phyloP scores from a whole-genome alignment of 1,140 invertebrate species.

The Steinernema feltiae region DNA sequence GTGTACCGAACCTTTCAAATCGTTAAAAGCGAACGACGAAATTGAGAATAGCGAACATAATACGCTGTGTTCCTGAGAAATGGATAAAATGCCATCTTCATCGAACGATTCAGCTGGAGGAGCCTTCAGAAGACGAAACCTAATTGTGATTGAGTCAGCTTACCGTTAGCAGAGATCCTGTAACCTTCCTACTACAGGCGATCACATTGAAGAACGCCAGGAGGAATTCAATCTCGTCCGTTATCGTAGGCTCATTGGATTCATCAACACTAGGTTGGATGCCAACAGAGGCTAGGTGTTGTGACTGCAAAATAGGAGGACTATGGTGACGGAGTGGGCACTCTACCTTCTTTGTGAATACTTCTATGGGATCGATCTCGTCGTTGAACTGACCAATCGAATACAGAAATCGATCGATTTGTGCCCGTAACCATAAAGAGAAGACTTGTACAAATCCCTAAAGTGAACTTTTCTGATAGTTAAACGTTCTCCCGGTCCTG shows the following conservation, averaged over 20 bases:
- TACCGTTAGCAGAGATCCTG: not conserved
- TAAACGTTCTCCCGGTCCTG: not conserved
- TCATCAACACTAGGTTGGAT: not conserved
- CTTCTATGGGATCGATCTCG: not conserved
- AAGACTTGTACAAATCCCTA: not conserved
- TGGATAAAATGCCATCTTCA: not conserved
- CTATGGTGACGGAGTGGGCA: too few relatives aligned
- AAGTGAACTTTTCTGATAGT: too few relatives aligned
- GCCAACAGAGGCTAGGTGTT: not conserved
- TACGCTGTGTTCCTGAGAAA: not conserved
- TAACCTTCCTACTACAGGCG: not conserved
- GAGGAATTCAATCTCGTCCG: not conserved
- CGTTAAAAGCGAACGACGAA: not conserved
- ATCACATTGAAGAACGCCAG: not conserved
- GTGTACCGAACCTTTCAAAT: not conserved
- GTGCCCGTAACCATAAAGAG: not conserved
- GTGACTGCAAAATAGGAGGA: not conserved
- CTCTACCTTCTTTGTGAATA: not conserved
- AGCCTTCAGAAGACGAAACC: not conserved
- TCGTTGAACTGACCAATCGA: not conserved
- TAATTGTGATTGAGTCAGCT: too few relatives aligned
- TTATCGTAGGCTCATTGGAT: not conserved
- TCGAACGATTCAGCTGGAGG: not conserved
- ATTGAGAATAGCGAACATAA: not conserved
- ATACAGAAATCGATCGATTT: not conserved